Evolutionary conservation across 2,113 vertebrate species (phyloP), one percentile per base, ranked within the genome.

Genomic region (Gasterosteus aculeatus): DNA sequence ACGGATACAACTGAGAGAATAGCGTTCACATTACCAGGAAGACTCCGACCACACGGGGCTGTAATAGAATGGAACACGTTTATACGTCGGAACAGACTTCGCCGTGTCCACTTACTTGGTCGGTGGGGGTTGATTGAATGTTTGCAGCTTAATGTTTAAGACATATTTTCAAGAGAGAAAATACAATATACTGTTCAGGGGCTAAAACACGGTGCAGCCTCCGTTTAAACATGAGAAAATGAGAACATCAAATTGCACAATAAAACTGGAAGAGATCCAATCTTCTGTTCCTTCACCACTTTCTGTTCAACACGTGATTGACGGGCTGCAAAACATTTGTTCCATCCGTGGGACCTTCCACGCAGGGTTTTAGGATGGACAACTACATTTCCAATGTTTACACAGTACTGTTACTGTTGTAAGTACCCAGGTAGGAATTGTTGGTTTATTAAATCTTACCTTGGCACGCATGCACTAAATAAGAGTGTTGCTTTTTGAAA

Each of bases 401-500:
- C 7, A 41, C 39, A 41, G 39, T n/a, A n/a, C n/a, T n/a, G n/a
- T 41, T 41, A 22, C 4, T 10, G 12, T 49, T 70, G 18, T 44
- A 12, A 60, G 18, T 22, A 26, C 16, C 29, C 0, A n/a, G n/a
- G n/a, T n/a, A n/a, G n/a, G n/a, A n/a, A n/a, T n/a, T n/a, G n/a
- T n/a, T n/a, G n/a, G n/a, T n/a, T n/a, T n/a, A 47, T 56, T 46
- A 33, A 42, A 33, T 19, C 47, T 10, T 63, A 29, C 29, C 14
- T 18, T 18, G 12, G 58, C 38, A 49, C 35, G 7, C 8, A 51
- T 46, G 41, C 39, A 15, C 7, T 80, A 58, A 73, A 77, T 65
- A 58, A 76, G 60, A 58, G 15, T 0, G 16, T 60, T 69, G 57
- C n/a, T 42, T 33, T 46, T 19, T 54, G 46, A 65, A 60, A 16